Conservation (phyloP, 1,140 invertebrate genomes). For the Leptestheria dahalacensis region DNA sequence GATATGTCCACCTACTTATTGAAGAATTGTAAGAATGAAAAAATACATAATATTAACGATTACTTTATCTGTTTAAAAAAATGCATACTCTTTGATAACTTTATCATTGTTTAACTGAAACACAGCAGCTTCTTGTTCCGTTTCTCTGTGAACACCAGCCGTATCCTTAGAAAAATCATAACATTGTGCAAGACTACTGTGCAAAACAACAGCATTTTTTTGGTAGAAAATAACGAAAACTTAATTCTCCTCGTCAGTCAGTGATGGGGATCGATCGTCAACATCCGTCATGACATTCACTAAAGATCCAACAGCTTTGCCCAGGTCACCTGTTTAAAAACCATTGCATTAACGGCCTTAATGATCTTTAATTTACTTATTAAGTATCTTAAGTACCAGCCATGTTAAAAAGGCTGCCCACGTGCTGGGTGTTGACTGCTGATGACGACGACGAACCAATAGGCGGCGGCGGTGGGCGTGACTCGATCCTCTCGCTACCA, state of each 20-base stretch:
- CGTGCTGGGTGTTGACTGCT: constrained; percentile 16
- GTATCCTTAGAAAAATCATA: neutral
- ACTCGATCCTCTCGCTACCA: constrained; percentile 18
- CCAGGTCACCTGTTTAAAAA: constrained; percentile 55
- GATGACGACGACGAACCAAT: constrained; percentile 19
- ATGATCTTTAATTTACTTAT: no score
- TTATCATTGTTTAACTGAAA: no score
- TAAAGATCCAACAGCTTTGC: constrained; percentile 65
- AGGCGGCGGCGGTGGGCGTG: constrained; percentile 22
- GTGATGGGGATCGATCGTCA: constrained; percentile 23
- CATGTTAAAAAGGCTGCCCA: constrained; percentile 22
- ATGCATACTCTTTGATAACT: no score
- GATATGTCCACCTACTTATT: neutral
- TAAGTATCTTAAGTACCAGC: constrained; percentile 6
- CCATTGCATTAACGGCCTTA: no score
- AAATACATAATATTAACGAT: neutral
- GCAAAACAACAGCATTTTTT: neutral
- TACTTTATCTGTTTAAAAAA: neutral
- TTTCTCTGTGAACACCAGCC: neutral
- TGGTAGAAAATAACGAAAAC: neutral
- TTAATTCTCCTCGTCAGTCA: constrained; percentile 11
- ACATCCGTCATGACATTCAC: constrained; percentile 77
- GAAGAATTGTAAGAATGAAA: neutral
- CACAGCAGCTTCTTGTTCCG: neutral
- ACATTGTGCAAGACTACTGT: neutral